Evolutionary conservation across 2,113 vertebrate species (phyloP).

Genomic region (Pomatostomus ruficeps): DNA sequence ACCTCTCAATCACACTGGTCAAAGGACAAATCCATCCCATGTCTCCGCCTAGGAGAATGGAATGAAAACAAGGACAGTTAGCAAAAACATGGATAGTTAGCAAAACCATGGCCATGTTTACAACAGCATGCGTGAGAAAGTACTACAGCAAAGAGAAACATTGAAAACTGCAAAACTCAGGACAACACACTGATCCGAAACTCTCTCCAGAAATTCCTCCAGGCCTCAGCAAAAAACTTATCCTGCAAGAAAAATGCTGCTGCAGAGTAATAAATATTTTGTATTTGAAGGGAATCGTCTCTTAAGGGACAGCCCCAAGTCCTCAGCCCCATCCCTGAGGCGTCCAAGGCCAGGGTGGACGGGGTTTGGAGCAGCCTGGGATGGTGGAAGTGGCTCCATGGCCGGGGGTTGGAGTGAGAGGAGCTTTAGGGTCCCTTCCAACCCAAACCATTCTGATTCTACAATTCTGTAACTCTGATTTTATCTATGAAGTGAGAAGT

Average conservation of each 20-base stretch:
- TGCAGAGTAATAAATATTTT: neutral
- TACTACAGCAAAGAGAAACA: too few species aligned
- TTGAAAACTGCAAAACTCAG: too few species aligned
- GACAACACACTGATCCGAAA: too few species aligned
- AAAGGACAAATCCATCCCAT: too few species aligned
- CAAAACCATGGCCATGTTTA: too few species aligned
- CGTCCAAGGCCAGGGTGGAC: neutral
- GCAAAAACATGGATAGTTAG: too few species aligned
- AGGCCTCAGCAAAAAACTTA: neutral
- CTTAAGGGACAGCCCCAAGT: neutral
- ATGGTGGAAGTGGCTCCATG: neutral
- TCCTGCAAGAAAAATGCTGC: neutral
- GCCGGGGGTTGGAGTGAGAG: neutral
- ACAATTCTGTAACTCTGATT: neutral
- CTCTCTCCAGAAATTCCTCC: neutral
- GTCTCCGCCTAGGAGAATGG: too few species aligned
- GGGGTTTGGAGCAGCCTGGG: neutral
- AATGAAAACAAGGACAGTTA: too few species aligned
- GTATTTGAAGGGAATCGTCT: neutral
- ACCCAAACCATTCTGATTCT: neutral
- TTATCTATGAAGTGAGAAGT: neutral
- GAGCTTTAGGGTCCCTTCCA: neutral
- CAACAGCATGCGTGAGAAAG: too few species aligned
- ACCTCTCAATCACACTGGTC: too few species aligned
- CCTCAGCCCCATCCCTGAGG: neutral